Base-by-base conservation (phyloP, 1,140 invertebrate species). In the Bombus fervidus region DNA sequence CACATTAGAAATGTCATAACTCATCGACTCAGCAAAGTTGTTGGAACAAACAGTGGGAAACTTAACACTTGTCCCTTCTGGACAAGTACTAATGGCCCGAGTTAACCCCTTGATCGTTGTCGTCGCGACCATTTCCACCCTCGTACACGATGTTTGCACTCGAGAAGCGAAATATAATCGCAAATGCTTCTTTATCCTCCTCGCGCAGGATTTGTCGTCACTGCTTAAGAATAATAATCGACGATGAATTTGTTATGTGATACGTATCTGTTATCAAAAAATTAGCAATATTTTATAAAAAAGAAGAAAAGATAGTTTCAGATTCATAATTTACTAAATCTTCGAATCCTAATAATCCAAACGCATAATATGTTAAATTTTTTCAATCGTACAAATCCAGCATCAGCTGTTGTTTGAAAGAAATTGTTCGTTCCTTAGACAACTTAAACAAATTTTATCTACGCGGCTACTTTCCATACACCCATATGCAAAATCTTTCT, bases 1-100 rank as follows among this genome's bases (percentile, higher is more conserved):
- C 34, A 39, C 87, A 92, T 89, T 87, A 62, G 78, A 93, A 91
- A 93, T 57, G 93, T 93, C 93, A 89, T 93, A 94, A 93, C 86
- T 93, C 91, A 93, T 93, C 81, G 85, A 89, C 66, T 73, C 81
- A 74, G 31, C 68, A 76, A 59, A 85, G 88, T 86, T 69, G 83
- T 85, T 74, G 86, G 90, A 86, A 91, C 85, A 91, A 90, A 85
- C 89, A 90, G 84, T 93, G 92, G 90, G 92, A 92, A 93, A 88
- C 57, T 84, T 79, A 74, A 43, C 92, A 93, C 91, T 92, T 92
- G 92, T 87, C 81, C 83, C 79, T 73, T n/a, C 59, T 72, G 85
- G 83, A 86, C 82, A 87, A 89, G 73, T 80, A 77, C 88, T 91
- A 92, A 92, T 92, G 88, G 86, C 73, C 72, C 83, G 88, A 87